Evolutionary conservation across 1,140 invertebrate species (phyloP).

Genomic region (Aphaenogaster floridana): DNA sequence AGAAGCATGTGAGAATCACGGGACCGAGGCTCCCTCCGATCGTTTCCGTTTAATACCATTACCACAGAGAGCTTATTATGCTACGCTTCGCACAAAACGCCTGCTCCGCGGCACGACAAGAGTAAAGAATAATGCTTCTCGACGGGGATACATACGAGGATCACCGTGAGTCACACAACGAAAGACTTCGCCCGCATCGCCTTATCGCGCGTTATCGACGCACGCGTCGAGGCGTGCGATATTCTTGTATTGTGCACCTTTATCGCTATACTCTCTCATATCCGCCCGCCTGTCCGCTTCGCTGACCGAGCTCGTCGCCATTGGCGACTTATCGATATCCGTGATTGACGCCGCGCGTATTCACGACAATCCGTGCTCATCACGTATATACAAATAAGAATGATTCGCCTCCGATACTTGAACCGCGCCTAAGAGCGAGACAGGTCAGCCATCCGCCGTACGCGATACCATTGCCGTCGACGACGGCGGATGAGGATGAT

Average conservation of each 20-base stretch:
- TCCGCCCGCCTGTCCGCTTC: neutral
- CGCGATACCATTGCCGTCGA: conserved; percentile 70
- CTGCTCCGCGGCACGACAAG: conserved; percentile 52
- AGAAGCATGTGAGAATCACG: conserved; percentile 54
- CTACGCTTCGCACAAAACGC: conserved; percentile 66
- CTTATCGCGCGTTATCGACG: conserved; percentile 65
- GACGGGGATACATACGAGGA: conserved; percentile 19
- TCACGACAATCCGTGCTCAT: conserved; percentile 41
- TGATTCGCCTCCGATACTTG: conserved; percentile 32
- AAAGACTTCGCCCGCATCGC: conserved; percentile 58
- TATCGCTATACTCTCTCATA: conserved; percentile 51
- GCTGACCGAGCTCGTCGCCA: neutral
- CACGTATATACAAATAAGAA: conserved; percentile 71
- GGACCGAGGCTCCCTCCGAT: conserved; percentile 72
- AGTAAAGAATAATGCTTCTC: conserved; percentile 31
- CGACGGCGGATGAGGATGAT: conserved; percentile 81
- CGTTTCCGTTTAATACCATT: conserved; percentile 57
- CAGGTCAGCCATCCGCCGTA: conserved; percentile 73
- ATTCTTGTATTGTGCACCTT: conserved; percentile 46
- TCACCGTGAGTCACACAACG: conserved; percentile 52
- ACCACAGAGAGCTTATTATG: conserved; percentile 77
- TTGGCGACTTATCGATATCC: conserved; percentile 17
- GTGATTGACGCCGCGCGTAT: conserved; percentile 26
- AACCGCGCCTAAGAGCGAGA: conserved; percentile 34
- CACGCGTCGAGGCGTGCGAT: conserved; percentile 20